Percentiles rank a stretch among this genome's conserved stretches.
These are phyloP conservation scores for Marisa cornuarietis DNA, from an alignment of 1,140 invertebrate species.

Conservation along the genomic window DNA sequence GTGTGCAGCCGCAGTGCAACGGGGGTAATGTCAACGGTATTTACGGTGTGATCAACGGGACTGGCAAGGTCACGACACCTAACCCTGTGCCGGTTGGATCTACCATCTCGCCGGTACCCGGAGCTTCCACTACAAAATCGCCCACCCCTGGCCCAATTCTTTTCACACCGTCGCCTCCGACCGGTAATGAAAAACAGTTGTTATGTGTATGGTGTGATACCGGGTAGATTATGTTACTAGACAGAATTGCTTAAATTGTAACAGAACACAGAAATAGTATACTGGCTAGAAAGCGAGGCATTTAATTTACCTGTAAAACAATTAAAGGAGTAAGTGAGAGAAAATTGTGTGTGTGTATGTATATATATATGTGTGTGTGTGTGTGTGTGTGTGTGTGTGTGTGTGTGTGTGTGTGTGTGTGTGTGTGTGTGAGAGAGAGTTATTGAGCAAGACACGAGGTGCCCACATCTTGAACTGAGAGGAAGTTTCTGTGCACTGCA, in stretches of 20 bases:
- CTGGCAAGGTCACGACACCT: conserved; percentile 23
- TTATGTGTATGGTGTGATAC: too few species aligned
- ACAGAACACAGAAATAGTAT: too few species aligned
- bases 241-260: too few species aligned
- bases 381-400: background rate
- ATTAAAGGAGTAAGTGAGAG: background rate
- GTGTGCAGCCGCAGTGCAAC: conserved; percentile 44
- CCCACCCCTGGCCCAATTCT: background rate
- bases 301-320: too few species aligned
- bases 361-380: background rate
- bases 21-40: conserved; percentile 21
- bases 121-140: background rate
- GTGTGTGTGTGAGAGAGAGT: too few species aligned
- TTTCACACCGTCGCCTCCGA: background rate
- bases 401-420: background rate
- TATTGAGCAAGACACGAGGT: too few species aligned
- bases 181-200: background rate
- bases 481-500: background rate
- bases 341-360: background rate
- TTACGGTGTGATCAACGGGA: conserved; percentile 26
- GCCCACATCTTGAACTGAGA: too few species aligned
- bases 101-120: conserved; percentile 20
- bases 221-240: too few species aligned
- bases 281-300: too few species aligned
- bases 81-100: conserved; percentile 29